Evolutionary conservation across 2,113 vertebrate species (phyloP).

Genomic region (Pollimyrus isidori): DNA sequence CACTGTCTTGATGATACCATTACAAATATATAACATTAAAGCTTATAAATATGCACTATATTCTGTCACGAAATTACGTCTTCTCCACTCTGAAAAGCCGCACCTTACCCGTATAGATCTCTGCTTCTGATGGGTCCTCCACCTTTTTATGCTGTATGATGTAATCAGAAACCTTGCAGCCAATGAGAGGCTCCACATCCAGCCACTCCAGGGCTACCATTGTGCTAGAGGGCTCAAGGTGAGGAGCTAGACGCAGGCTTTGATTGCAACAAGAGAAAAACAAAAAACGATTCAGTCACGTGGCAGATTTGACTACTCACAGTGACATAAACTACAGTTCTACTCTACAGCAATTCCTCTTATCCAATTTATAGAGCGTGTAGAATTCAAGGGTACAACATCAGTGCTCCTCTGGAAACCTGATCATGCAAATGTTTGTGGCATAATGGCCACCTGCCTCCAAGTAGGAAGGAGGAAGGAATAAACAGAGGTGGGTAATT

Average conservation of each 20-base stretch:
- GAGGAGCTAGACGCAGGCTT: slow-evolving; percentile 80
- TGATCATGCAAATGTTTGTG: neutral
- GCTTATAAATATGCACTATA: neutral
- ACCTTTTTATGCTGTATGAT: slow-evolving; percentile 94
- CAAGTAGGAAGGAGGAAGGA: neutral
- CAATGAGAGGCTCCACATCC: slow-evolving; percentile 90
- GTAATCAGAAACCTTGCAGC: slow-evolving; percentile 90
- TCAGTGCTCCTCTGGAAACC: neutral
- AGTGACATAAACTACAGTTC: neutral
- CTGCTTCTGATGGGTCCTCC: slow-evolving; percentile 86
- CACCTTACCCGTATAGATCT: slow-evolving; percentile 87
- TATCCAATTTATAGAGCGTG: neutral
- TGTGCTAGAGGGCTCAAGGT: slow-evolving; percentile 87
- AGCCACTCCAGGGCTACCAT: slow-evolving; percentile 93
- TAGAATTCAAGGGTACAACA: neutral
- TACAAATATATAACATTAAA: neutral
- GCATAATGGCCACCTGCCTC: neutral
- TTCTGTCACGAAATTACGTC: neutral
- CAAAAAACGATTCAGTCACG: neutral
- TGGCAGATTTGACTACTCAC: no score
- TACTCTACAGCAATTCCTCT: neutral
- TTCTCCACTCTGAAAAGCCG: neutral
- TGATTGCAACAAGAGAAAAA: neutral
- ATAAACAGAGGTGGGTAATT: neutral
- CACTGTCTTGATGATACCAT: neutral